These are phyloP conservation scores for Melospiza melodia DNA, from an alignment of 2,113 vertebrate genomes.

Conservation along the genomic window DNA sequence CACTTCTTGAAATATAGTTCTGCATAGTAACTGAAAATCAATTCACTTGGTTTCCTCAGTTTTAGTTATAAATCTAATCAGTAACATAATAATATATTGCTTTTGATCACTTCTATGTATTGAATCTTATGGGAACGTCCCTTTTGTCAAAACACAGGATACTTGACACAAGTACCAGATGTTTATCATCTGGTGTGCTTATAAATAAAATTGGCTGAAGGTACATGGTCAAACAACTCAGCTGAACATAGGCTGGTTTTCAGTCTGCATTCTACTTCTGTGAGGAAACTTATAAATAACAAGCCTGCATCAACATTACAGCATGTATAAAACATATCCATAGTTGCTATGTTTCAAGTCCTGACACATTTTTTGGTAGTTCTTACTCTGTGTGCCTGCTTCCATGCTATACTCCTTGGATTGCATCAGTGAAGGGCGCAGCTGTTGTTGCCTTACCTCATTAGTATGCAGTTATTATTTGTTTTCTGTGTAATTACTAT, in stretches of 20 bases:
- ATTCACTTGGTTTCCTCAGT: rapidly evolving
- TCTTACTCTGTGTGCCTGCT: neutral
- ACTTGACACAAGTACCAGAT: no score
- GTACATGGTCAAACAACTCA: neutral
- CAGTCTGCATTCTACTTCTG: neutral
- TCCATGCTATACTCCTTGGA: constrained; percentile 14
- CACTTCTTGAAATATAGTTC: rapidly evolving
- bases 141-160: neutral
- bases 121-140: neutral
- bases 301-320: neutral
- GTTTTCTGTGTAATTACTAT: constrained; percentile 66
- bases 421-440: neutral
- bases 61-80: neutral
- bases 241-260: neutral
- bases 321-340: constrained; percentile 26
- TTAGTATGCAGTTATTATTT: constrained; percentile 62
- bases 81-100: neutral
- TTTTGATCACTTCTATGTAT: neutral
- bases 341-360: constrained; percentile 31
- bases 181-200: neutral
- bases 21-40: neutral
- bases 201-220: neutral
- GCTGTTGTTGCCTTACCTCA: constrained; percentile 55
- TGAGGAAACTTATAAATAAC: neutral
- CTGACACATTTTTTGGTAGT: neutral